phyloP scores from a whole-genome alignment of 2,797 vertebrate genomes.

The Moxostoma hubbsi region DNA sequence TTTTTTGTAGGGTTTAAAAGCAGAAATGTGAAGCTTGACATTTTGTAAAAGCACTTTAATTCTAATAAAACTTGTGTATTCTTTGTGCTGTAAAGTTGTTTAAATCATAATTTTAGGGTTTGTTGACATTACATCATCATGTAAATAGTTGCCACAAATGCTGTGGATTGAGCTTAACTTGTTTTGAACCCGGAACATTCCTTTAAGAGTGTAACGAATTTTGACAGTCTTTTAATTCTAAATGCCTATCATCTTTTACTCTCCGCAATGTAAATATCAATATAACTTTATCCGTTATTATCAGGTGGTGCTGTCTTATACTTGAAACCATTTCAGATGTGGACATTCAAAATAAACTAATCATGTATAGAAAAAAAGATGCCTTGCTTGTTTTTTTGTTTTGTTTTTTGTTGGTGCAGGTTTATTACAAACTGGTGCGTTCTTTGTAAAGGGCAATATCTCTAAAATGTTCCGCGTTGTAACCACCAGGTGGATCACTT shows the following conservation, averaged over 20 bases:
- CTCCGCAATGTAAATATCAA: conserved; percentile 48
- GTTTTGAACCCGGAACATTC: too few relatives aligned
- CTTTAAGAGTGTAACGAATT: not conserved
- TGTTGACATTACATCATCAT: too few relatives aligned
- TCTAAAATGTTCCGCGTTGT: accelerated
- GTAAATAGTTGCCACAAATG: too few relatives aligned
- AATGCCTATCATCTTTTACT: not conserved
- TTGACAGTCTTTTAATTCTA: not conserved
- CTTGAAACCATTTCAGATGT: not conserved
- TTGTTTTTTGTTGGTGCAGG: not conserved
- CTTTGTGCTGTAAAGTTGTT: too few relatives aligned
- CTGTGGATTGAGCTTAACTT: too few relatives aligned
- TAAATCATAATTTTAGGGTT: too few relatives aligned
- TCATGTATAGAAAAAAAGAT: not conserved
- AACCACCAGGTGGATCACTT: conserved; percentile 65
- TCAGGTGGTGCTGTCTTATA: not conserved
- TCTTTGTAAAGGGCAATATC: too few relatives aligned
- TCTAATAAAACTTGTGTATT: too few relatives aligned
- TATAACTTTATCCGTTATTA: not conserved
- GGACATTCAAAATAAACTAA: conserved; percentile 17
- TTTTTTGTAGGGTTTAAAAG: too few relatives aligned
- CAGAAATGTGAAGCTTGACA: too few relatives aligned
- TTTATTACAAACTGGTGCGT: too few relatives aligned
- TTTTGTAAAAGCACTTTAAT: too few relatives aligned
- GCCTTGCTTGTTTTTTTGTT: not conserved